phyloP scores from a whole-genome alignment of 2,888 invertebrate species.

The Heterodera filipjevi region DNA sequence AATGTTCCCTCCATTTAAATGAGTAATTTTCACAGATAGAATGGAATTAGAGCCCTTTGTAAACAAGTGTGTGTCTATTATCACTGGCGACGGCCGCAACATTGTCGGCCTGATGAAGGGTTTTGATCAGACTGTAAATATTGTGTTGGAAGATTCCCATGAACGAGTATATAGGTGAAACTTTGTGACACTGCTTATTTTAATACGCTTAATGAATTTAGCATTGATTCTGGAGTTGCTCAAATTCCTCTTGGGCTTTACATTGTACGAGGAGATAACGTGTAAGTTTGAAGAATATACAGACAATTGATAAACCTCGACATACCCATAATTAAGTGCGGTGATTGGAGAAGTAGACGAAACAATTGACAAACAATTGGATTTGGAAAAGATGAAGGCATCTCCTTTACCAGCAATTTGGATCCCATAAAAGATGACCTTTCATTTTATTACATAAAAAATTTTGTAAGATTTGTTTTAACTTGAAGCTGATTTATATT shows the following conservation, averaged over 20 bases:
- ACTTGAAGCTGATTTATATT: too few relatives aligned
- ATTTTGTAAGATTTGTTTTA: too few relatives aligned
- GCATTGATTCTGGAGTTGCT: conserved; percentile 79
- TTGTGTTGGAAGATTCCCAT: conserved; percentile 95
- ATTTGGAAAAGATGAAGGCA: conserved; percentile 70
- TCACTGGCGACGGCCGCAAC: conserved; percentile 92
- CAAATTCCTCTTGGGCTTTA: conserved; percentile 94
- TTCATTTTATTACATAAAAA: neutral
- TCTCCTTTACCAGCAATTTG: conserved; percentile 69
- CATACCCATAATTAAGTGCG: conserved; percentile 69
- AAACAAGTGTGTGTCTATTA: conserved; percentile 76
- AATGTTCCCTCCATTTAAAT: too few relatives aligned
- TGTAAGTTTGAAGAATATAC: conserved; percentile 71
- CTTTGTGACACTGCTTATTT: neutral
- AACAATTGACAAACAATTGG: conserved; percentile 70
- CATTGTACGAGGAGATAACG: conserved; percentile 96
- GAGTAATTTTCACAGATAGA: neutral
- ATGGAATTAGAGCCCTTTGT: conserved; percentile 55
- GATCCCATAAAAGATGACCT: conserved; percentile 40
- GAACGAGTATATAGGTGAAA: conserved; percentile 77
- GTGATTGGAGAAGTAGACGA: conserved; percentile 72
- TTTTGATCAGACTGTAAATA: conserved; percentile 98
- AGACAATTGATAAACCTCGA: neutral
- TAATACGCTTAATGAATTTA: neutral
- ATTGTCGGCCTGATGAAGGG: conserved; percentile 96